These are phyloP conservation scores for Heteractis magnifica DNA, from an alignment of 92 coral and sea anemone genomes.

Conservation along the genomic window DNA sequence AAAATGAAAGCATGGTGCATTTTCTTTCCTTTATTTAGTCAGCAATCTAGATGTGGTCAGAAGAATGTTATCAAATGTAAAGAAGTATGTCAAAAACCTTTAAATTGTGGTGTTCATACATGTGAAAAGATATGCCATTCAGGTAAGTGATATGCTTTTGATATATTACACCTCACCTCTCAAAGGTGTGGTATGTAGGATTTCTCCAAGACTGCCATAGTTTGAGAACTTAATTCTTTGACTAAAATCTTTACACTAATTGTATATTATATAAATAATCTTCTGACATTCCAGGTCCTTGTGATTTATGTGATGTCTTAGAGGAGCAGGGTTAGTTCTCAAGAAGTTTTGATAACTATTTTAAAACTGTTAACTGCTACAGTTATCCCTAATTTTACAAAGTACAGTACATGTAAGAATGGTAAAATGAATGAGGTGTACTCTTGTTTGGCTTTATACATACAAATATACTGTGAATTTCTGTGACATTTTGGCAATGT, in stretches of 20 bases:
- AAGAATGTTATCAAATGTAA: constrained; percentile 63
- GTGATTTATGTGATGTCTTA: constrained; percentile 66
- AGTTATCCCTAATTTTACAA: no score
- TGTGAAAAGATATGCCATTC: constrained; percentile 76
- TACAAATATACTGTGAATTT: no score
- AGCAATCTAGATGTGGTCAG: constrained; percentile 88
- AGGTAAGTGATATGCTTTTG: constrained; percentile 37
- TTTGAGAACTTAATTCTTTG: background rate
- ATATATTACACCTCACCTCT: no score
- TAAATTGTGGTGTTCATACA: constrained; percentile 76
- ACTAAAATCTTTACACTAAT: background rate
- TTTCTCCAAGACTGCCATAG: no score
- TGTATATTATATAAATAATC: background rate
- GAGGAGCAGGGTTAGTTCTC: constrained; percentile 63
- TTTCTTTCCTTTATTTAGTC: constrained; percentile 52
- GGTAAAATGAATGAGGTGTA: no score
- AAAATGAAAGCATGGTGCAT: no score
- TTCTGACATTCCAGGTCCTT: constrained; percentile 50
- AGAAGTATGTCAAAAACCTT: constrained; percentile 70
- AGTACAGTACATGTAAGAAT: no score
- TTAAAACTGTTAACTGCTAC: no score
- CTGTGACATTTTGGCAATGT: no score
- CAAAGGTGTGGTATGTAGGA: background rate
- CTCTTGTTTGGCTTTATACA: no score
- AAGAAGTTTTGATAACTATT: background rate